phyloP scores from a whole-genome alignment of 1,140 invertebrate species.

The Macrobrachium rosenbergii region DNA sequence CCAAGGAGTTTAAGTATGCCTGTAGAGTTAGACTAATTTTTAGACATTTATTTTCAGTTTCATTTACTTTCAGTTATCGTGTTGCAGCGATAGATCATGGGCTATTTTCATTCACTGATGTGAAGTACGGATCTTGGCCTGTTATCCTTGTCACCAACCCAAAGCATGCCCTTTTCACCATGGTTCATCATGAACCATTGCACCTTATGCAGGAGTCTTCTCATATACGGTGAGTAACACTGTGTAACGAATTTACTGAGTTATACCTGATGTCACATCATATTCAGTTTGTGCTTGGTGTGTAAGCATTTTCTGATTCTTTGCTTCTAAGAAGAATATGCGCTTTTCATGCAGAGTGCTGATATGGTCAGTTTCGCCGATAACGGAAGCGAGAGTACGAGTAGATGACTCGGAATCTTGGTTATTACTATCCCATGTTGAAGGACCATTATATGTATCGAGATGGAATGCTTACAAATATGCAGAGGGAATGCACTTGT shows the following conservation, averaged over 20 bases:
- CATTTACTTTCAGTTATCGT: constrained; percentile 76
- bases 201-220: constrained; percentile 80
- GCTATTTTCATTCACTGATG: constrained; percentile 88
- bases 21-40: no score
- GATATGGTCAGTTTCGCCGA: constrained; percentile 74
- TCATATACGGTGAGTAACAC: constrained; percentile 78
- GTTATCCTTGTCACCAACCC: constrained; percentile 90
- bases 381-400: constrained; percentile 77
- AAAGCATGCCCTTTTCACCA: constrained; percentile 82
- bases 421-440: constrained; percentile 73
- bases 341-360: constrained; percentile 41
- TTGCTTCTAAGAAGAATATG: not conserved
- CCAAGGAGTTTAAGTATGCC: no score
- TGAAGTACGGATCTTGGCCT: constrained; percentile 81
- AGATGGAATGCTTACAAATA: constrained; percentile 81
- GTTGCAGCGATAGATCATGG: constrained; percentile 90
- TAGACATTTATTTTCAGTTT: no score
- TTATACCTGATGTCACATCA: not conserved
- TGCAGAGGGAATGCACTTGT: constrained; percentile 78
- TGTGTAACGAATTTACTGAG: not conserved
- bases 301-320: not conserved
- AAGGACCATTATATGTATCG: constrained; percentile 80
- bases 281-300: not conserved
- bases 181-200: constrained; percentile 82
- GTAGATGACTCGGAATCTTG: constrained; percentile 79